Percentiles rank a stretch among this genome's conserved stretches.
Evolutionary conservation across 2,888 invertebrate species (phyloP).

Genomic region (Trachelus troglodyta): DNA sequence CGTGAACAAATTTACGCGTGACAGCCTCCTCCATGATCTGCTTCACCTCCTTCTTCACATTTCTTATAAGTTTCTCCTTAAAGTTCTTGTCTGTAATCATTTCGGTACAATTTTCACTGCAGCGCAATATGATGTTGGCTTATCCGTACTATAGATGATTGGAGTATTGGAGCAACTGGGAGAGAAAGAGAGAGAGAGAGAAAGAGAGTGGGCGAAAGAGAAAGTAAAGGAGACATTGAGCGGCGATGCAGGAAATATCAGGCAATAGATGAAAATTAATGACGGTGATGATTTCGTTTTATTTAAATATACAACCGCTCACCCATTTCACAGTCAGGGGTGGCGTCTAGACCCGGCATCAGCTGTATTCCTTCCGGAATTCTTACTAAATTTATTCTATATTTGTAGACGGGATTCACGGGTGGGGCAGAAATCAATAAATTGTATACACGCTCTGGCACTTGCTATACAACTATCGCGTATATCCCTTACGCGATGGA

Average conservation of each 20-base stretch:
- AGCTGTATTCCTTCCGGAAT: slow-evolving; percentile 14
- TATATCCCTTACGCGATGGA: background rate
- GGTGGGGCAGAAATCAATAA: slow-evolving; percentile 8
- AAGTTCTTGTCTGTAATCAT: slow-evolving; percentile 66
- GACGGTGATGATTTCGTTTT: background rate
- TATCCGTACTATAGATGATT: background rate
- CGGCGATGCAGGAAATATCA: background rate
- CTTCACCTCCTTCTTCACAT: slow-evolving; percentile 92
- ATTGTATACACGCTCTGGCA: background rate
- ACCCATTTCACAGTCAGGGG: slow-evolving; percentile 23
- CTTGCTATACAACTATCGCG: background rate
- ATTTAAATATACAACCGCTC: slow-evolving; percentile 5
- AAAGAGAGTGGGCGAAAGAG: background rate
- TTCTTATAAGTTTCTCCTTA: slow-evolving; percentile 81
- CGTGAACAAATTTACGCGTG: slow-evolving; percentile 90
- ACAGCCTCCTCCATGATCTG: slow-evolving; percentile 97
- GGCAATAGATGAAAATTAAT: background rate
- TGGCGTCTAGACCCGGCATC: slow-evolving; percentile 24
- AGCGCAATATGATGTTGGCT: background rate
- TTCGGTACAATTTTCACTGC: background rate
- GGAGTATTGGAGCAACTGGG: background rate
- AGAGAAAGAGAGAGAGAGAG: background rate
- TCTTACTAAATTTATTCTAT: background rate
- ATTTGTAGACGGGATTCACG: background rate
- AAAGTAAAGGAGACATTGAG: background rate